These are phyloP conservation scores for Neocrepidodera transversa DNA, from an alignment of 2,888 invertebrate species.

Conservation along the genomic window DNA sequence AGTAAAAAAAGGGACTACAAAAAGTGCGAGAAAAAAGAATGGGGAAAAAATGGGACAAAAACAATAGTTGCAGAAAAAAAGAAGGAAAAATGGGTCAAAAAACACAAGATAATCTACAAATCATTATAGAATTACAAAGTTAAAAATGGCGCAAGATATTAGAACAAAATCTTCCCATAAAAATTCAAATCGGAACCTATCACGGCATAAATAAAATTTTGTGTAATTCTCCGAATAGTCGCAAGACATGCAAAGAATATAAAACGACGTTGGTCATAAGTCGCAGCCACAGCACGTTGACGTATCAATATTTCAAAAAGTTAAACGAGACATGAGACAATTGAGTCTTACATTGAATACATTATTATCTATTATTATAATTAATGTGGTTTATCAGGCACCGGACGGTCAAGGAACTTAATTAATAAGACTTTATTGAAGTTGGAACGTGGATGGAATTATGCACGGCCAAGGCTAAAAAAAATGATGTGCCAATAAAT, in stretches of 20 bases:
- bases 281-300: slow-evolving; percentile 6
- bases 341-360: slow-evolving; percentile 32
- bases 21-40: too few species aligned
- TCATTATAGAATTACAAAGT: too few species aligned
- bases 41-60: too few species aligned
- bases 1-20: too few species aligned
- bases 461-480: neutral
- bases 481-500: too few species aligned
- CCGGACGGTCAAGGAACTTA: slow-evolving; percentile 40
- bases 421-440: slow-evolving; percentile 36
- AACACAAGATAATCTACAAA: too few species aligned
- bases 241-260: slow-evolving; percentile 2
- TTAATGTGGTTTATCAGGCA: slow-evolving; percentile 34
- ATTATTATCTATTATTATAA: slow-evolving; percentile 36
- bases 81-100: too few species aligned
- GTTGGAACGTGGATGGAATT: slow-evolving; percentile 7
- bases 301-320: slow-evolving; percentile 32
- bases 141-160: too few species aligned
- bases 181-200: neutral
- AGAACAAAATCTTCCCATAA: neutral
- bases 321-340: slow-evolving; percentile 34
- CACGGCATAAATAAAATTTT: neutral
- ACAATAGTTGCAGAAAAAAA: too few species aligned
- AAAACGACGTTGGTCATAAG: neutral
- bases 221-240: slow-evolving; percentile 10